These are phyloP conservation scores for Bembecia ichneumoniformis DNA, from an alignment of 2,888 invertebrate genomes.

Conservation along the genomic window DNA sequence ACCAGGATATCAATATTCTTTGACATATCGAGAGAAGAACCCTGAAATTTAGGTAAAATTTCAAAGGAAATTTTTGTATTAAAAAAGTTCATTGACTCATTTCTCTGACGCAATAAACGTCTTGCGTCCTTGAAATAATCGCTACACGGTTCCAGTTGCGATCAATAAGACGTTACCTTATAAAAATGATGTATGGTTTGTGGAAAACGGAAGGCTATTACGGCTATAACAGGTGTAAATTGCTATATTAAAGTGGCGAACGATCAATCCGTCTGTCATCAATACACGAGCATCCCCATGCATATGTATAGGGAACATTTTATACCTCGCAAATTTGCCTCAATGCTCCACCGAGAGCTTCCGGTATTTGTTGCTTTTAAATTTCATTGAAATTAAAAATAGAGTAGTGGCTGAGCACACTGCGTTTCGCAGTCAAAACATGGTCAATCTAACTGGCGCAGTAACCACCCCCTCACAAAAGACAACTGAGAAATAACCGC, in stretches of 20 bases:
- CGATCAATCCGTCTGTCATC: conserved; percentile 43
- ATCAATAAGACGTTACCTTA: neutral
- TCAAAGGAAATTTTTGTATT: too few species aligned
- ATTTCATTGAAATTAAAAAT: neutral
- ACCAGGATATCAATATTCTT: too few species aligned
- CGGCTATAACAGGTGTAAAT: conserved; percentile 53
- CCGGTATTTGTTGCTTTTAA: conserved; percentile 6
- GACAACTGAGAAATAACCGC: too few species aligned
- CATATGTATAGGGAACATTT: conserved; percentile 22
- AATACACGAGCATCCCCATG: conserved; percentile 22
- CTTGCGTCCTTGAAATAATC: too few species aligned
- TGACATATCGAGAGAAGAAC: too few species aligned
- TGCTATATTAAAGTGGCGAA: conserved; percentile 42
- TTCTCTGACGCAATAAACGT: too few species aligned
- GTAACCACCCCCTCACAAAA: too few species aligned
- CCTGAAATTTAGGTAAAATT: too few species aligned
- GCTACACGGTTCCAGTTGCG: neutral
- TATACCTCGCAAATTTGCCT: conserved; percentile 5
- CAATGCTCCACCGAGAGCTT: conserved; percentile 9
- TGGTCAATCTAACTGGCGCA: too few species aligned
- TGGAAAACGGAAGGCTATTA: conserved; percentile 34
- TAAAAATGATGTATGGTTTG: conserved; percentile 23
- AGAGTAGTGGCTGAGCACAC: too few species aligned
- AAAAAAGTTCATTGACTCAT: too few species aligned
- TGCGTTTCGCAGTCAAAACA: too few species aligned